Percentiles rank a stretch among this genome's conserved stretches.
Conservation (phyloP, 2,888 invertebrate genomes). For the Syrphus vitripennis region DNA sequence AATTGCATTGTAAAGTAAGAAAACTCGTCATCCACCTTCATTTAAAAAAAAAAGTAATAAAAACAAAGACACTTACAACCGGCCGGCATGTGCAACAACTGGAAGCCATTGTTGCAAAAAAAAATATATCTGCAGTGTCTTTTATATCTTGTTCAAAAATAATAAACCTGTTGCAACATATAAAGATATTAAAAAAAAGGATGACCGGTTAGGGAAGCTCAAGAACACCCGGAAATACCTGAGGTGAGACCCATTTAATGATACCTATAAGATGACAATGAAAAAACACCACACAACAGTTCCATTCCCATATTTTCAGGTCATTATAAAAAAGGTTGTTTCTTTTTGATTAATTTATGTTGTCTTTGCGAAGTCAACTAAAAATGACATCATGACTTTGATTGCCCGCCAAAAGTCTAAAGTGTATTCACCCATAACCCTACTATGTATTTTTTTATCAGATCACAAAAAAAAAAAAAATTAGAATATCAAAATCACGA, state of each 20-base stretch:
- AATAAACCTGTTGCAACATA: constrained; percentile 11
- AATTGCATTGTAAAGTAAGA: too few species aligned
- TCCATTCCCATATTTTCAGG: background rate
- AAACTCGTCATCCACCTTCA: too few species aligned
- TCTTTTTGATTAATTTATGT: background rate
- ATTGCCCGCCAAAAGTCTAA: background rate
- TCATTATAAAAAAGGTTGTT: constrained; percentile 38
- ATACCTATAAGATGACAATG: background rate
- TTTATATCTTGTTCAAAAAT: background rate
- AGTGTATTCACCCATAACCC: constrained; percentile 49
- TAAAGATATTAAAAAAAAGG: background rate
- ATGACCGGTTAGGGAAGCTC: constrained; percentile 27
- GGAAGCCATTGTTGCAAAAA: too few species aligned
- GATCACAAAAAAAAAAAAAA: too few species aligned
- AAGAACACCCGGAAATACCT: constrained; percentile 39
- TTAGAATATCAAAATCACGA: background rate
- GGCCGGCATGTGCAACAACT: too few species aligned
- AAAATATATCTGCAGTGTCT: background rate
- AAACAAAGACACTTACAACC: too few species aligned
- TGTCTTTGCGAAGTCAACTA: background rate
- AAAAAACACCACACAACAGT: background rate
- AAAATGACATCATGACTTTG: constrained; percentile 43
- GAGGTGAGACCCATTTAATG: background rate
- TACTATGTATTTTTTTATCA: background rate
- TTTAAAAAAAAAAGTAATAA: too few species aligned